Percentiles rank a stretch among this genome's conserved stretches.
These are phyloP conservation scores for Calliopsis andreniformis DNA, from an alignment of 1,140 invertebrate genomes.

Conservation along the genomic window DNA sequence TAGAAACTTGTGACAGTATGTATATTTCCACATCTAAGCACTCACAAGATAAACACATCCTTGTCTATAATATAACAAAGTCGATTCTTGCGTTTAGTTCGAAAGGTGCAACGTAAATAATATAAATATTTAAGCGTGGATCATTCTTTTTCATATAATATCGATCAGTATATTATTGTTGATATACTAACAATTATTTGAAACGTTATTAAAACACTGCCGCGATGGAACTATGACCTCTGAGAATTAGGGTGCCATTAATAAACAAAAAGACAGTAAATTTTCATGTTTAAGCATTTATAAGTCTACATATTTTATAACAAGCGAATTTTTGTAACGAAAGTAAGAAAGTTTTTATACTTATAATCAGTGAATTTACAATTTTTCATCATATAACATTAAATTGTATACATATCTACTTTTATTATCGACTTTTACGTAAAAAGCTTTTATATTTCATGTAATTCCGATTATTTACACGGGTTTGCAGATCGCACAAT, in stretches of 20 bases:
- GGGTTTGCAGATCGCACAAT: background rate
- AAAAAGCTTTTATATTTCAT: background rate
- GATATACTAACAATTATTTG: conserved; percentile 1
- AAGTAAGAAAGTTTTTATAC: conserved; percentile 5
- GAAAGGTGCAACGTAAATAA: conserved; percentile 4
- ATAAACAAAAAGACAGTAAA: too few species aligned
- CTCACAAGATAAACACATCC: conserved; percentile 46
- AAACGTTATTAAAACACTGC: conserved; percentile 11
- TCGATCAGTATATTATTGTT: conserved; percentile 20
- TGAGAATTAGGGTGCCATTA: too few species aligned
- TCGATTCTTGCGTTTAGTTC: conserved; percentile 52
- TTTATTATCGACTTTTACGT: background rate
- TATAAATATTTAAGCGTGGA: background rate
- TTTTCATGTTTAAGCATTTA: conserved; percentile 1
- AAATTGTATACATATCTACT: conserved; percentile 12
- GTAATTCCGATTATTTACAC: background rate
- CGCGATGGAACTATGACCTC: conserved; percentile 27
- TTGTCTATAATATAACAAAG: conserved; percentile 58
- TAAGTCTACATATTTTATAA: conserved; percentile 6
- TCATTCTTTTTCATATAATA: background rate
- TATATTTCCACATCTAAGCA: conserved; percentile 68
- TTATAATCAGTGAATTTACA: conserved; percentile 1
- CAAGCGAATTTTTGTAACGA: background rate
- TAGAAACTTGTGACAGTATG: conserved; percentile 69
- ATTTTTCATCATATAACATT: conserved; percentile 10